Percentiles rank a stretch among this genome's conserved stretches.
phyloP scores from a whole-genome alignment of 2,113 vertebrate species.

The Psilopsiagon aymara region DNA sequence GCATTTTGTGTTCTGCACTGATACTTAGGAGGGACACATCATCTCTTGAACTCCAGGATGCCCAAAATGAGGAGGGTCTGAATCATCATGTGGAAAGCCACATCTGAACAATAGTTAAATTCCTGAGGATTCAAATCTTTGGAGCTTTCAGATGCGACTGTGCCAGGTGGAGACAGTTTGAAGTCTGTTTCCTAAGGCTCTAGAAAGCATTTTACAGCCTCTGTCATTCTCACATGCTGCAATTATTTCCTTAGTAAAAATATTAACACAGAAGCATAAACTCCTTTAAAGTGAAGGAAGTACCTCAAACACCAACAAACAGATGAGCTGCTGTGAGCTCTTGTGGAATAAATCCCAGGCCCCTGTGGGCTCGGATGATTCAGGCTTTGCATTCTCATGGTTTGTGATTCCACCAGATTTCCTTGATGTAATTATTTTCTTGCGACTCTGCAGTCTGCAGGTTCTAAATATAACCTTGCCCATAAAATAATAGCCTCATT shows the following conservation, averaged over 20 bases:
- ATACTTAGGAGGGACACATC: not conserved
- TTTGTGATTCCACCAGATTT: conserved; percentile 67
- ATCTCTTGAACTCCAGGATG: not conserved
- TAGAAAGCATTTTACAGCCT: not conserved
- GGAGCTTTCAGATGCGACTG: not conserved
- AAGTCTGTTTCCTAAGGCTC: conserved; percentile 6
- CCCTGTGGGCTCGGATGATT: conserved; percentile 39
- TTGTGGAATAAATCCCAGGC: conserved; percentile 34
- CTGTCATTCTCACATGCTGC: not conserved
- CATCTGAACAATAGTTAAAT: conserved; percentile 5
- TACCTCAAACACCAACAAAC: conserved; percentile 7
- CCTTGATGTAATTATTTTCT: conserved; percentile 66
- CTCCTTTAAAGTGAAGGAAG: conserved; percentile 29
- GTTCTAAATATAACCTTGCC: conserved; percentile 45
- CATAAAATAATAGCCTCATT: conserved; percentile 65
- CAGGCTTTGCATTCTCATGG: conserved; percentile 62
- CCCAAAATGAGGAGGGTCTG: not conserved
- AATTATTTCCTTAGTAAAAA: conserved; percentile 17
- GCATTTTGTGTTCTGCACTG: not conserved
- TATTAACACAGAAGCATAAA: not conserved
- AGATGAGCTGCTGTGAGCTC: conserved; percentile 8
- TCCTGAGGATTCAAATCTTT: conserved; percentile 1
- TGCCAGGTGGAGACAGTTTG: not conserved
- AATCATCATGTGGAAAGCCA: conserved; percentile 40
- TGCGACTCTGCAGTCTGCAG: conserved; percentile 54